Evolutionary conservation across 2,113 vertebrate genomes (phyloP).

Genomic region (Columbina picui): DNA sequence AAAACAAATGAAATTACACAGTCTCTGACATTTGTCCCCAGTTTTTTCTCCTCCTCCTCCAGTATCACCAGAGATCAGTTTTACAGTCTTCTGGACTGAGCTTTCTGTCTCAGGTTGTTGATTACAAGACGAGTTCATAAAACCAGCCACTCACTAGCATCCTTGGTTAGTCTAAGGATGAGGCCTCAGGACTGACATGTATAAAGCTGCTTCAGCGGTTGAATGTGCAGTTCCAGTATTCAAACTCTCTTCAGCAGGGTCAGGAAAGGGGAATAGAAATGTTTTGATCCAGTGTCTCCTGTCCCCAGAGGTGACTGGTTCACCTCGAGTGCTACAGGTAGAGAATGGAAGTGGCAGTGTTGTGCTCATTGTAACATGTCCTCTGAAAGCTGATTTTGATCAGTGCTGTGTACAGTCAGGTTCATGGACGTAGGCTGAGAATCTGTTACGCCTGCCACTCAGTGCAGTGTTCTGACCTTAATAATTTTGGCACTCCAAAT

Average conservation of each 20-base stretch:
- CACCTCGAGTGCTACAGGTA: background rate
- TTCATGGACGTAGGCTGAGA: background rate
- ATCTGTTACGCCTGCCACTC: background rate
- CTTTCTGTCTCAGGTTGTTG: rapidly evolving
- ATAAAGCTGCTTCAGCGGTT: background rate
- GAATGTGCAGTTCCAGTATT: background rate
- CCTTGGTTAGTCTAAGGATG: background rate
- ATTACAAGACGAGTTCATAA: background rate
- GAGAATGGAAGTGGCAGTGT: background rate
- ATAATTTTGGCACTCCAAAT: constrained; percentile 8
- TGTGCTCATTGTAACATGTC: background rate
- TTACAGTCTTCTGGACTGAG: background rate
- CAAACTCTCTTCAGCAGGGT: background rate
- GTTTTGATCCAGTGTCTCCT: background rate
- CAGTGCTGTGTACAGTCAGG: background rate
- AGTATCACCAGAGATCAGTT: background rate
- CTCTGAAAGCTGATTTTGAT: background rate
- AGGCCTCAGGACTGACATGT: background rate
- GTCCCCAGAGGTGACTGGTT: background rate
- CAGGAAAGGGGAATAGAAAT: background rate
- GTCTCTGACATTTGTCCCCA: background rate
- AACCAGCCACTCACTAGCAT: background rate
- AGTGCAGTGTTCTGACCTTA: background rate
- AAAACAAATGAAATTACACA: background rate
- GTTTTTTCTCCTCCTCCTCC: background rate